A percentile compares a stretch with the other conserved stretches of the same genome.
Evolutionary conservation across 2,797 vertebrate genomes (phyloP).

Genomic region (Neosalanx taihuensis): DNA sequence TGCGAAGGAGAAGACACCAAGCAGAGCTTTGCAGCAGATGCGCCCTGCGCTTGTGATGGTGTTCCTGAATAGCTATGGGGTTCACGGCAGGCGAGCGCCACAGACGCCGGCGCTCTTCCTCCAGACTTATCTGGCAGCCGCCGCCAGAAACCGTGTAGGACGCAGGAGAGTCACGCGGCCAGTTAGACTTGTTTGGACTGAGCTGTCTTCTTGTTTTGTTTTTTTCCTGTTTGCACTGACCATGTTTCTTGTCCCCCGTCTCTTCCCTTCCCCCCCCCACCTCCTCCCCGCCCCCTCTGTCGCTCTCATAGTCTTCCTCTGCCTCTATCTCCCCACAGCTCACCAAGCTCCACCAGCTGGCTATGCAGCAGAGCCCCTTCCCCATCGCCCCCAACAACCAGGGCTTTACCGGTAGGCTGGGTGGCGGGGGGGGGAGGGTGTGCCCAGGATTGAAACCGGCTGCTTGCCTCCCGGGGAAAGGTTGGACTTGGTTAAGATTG

Average conservation of each 20-base stretch:
- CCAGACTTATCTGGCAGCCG: background rate
- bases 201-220: background rate
- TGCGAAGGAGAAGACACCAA: constrained; percentile 32
- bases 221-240: constrained; percentile 50
- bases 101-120: constrained; percentile 19
- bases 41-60: constrained; percentile 30
- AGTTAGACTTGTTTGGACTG: background rate
- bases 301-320: constrained; percentile 75
- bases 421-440: background rate
- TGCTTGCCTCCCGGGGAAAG: too few relatives aligned
- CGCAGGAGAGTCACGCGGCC: too few relatives aligned
- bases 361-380: constrained; percentile 98
- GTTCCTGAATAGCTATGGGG: constrained; percentile 28
- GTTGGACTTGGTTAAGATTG: background rate
- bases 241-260: constrained; percentile 51
- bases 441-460: too few relatives aligned
- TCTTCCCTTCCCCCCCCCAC: constrained; percentile 59
- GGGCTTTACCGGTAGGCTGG: constrained; percentile 91
- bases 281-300: constrained; percentile 54
- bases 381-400: constrained; percentile 91
- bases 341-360: constrained; percentile 99
- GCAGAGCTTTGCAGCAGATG: constrained; percentile 36
- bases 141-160: background rate
- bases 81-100: constrained; percentile 32
- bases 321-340: constrained; percentile 82